phyloP scores from a whole-genome alignment of 2,888 invertebrate species.

The Didymodactylos carnosus region DNA sequence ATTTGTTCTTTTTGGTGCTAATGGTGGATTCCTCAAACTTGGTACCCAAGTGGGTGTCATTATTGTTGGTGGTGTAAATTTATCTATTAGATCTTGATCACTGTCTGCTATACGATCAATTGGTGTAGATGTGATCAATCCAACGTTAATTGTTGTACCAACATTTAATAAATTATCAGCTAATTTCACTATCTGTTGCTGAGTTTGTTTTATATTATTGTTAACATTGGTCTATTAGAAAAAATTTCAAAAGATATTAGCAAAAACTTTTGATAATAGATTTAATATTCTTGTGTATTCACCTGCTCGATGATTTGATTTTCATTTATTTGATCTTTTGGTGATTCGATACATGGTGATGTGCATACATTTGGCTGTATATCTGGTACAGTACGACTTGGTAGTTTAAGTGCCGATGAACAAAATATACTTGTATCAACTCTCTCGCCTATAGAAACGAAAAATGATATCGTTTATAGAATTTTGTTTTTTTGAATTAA shows the following conservation, averaged over 20 bases:
- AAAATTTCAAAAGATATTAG: too few relatives aligned
- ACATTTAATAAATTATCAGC: neutral
- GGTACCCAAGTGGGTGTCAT: neutral
- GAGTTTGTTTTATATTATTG: too few relatives aligned
- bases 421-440: constrained; percentile 2
- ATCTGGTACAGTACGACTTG: too few relatives aligned
- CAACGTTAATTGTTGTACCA: neutral
- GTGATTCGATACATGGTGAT: neutral
- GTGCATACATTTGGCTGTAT: neutral
- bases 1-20: neutral
- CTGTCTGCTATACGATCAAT: neutral
- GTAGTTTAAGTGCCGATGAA: neutral
- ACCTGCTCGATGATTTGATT: neutral
- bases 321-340: neutral
- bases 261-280: too few relatives aligned
- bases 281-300: neutral
- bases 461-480: too few relatives aligned
- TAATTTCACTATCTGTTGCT: neutral
- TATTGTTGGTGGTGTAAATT: neutral
- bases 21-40: neutral
- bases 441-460: neutral
- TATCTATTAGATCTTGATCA: neutral
- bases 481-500: too few relatives aligned
- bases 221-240: too few relatives aligned
- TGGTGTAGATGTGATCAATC: neutral